phyloP scores from a whole-genome alignment of 35 echinoderm and acorn worm genomes.

The Apostichopus californicus region DNA sequence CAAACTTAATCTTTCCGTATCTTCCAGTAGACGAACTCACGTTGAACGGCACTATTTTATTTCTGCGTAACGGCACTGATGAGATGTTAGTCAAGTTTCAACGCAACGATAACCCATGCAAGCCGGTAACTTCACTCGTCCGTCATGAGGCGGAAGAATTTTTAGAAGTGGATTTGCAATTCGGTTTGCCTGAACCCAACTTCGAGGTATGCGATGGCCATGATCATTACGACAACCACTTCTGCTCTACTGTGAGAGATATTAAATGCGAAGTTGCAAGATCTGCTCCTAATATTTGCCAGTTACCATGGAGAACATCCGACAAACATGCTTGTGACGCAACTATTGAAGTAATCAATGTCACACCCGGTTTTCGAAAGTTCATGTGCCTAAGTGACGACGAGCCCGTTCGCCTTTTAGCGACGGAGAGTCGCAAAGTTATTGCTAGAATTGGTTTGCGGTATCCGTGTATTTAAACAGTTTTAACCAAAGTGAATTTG shows the following conservation, averaged over 20 bases:
- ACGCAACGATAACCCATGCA: not conserved
- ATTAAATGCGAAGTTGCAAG: not conserved
- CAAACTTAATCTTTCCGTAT: not conserved
- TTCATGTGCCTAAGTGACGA: no score
- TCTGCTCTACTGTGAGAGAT: not conserved
- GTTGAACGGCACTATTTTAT: not conserved
- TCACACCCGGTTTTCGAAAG: no score
- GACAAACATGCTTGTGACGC: no score
- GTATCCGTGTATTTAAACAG: no score
- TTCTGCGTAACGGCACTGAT: not conserved
- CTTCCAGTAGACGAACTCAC: not conserved
- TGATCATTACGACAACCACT: not conserved
- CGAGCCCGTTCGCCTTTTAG: no score
- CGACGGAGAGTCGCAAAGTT: no score
- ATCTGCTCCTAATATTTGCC: not conserved
- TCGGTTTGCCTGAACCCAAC: not conserved
- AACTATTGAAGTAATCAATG: no score
- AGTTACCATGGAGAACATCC: not conserved
- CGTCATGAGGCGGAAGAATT: not conserved
- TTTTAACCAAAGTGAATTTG: no score
- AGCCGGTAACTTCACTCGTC: not conserved
- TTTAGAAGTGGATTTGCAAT: not conserved
- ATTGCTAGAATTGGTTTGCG: no score
- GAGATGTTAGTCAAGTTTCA: not conserved
- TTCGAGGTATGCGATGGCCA: not conserved